phyloP scores from a whole-genome alignment of 2,888 invertebrate genomes.

The Bembecia ichneumoniformis region DNA sequence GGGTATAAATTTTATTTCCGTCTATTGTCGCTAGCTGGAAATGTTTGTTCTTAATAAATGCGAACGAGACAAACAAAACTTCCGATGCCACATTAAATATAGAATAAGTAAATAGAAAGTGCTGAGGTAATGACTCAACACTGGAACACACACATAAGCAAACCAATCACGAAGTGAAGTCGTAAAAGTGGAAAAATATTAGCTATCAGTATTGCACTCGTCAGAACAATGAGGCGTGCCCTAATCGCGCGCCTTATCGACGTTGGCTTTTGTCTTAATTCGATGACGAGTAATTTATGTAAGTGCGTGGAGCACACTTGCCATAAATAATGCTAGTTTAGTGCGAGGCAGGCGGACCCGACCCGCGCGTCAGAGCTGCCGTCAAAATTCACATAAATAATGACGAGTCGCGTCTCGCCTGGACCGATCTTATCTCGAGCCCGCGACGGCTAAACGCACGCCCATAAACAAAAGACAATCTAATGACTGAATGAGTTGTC shows the following conservation, averaged over 20 bases:
- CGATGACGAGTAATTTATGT: conserved; percentile 59
- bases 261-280: conserved; percentile 66
- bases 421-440: conserved; percentile 51
- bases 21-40: conserved; percentile 47
- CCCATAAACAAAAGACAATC: conserved; percentile 62
- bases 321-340: conserved; percentile 65
- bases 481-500: conserved; percentile 68
- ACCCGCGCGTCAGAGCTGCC: conserved; percentile 35
- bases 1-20: conserved; percentile 67
- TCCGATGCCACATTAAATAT: background rate
- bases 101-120: background rate
- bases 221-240: conserved; percentile 54
- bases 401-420: conserved; percentile 44
- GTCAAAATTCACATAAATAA: conserved; percentile 71
- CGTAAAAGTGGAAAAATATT: conserved; percentile 55
- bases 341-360: conserved; percentile 25
- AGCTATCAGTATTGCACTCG: conserved; percentile 48
- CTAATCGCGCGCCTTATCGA: conserved; percentile 54
- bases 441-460: conserved; percentile 50
- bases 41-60: conserved; percentile 51
- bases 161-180: conserved; percentile 43
- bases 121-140: background rate
- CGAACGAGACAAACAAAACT: conserved; percentile 15
- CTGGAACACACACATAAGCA: conserved; percentile 11
- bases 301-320: conserved; percentile 36